A percentile compares a stretch with the other conserved stretches of the same genome.
Evolutionary conservation across 2,888 invertebrate species (phyloP).

Genomic region (Phymatocera aterrima): DNA sequence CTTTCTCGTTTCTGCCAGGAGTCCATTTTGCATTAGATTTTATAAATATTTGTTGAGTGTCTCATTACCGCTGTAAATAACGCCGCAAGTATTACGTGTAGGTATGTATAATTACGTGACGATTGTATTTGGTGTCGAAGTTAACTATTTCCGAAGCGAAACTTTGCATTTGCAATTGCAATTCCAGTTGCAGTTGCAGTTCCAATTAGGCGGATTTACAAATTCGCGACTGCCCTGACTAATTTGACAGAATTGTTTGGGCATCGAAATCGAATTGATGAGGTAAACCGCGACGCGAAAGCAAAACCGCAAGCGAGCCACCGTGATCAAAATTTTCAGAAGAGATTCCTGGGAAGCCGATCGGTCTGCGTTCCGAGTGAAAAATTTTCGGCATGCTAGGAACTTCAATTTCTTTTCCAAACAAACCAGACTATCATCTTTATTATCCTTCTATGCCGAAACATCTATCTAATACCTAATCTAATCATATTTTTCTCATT

Average conservation of each 20-base stretch:
- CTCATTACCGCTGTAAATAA: no score
- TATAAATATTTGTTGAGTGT: no score
- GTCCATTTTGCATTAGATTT: no score
- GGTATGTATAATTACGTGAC: no score
- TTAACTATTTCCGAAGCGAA: neutral
- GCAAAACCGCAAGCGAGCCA: constrained; percentile 25
- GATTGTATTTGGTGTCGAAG: neutral
- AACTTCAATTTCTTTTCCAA: neutral
- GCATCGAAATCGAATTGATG: constrained; percentile 13
- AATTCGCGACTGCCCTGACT: neutral
- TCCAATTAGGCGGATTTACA: constrained; percentile 4
- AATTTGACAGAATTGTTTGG: constrained; percentile 29
- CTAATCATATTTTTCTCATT: no score
- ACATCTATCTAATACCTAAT: neutral
- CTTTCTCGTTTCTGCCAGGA: no score
- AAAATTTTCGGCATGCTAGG: neutral
- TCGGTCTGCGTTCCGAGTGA: constrained; percentile 10
- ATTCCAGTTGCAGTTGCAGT: no score
- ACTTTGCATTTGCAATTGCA: constrained; percentile 20
- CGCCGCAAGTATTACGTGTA: no score
- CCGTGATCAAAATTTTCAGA: neutral
- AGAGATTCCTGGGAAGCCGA: constrained; percentile 6
- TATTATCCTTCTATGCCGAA: neutral
- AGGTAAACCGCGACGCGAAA: neutral
- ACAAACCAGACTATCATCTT: neutral